Evolutionary conservation across 2,797 vertebrate species (phyloP), one percentile per base, ranked within the genome.

Genomic region (Sternotherus odoratus): DNA sequence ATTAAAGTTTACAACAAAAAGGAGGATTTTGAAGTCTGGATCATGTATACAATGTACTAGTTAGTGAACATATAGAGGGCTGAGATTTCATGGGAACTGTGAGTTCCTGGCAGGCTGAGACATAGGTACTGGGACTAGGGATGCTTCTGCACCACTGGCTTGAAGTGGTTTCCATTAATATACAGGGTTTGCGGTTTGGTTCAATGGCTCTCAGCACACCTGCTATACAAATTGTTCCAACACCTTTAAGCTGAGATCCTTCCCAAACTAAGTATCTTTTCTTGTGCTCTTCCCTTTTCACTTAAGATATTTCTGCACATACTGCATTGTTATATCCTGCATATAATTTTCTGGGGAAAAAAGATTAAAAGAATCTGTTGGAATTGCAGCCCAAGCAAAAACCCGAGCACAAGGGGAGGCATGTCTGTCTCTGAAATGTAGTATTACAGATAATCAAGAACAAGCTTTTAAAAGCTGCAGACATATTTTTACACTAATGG

Each of bases 231-330:
- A 60, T 60, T 60, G 57, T 33, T 60, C 28, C 30, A 60, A 4
- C 15, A 8, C 30, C 30, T 30, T 30, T 30, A 15, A 12, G 30
- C 66, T 23, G 60, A 75, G 3, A 77, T 96, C 86, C 94, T 82
- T 92, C 66, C 36, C 49, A 66, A 83, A 90, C 49, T 43, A 84
- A 88, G 12, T 46, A 49, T 93, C 87, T 85, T 24, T 86, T 69
- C 77, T 81, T 83, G 1, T 26, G 43, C 5, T 86, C 30, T 87
- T 94, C 88, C 81, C 19, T 46, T 94, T 89, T 80, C 75, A 4
- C 46, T 94, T 57, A 16, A 79, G 21, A 90, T 94, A 66, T 15
- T 94, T 94, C 82, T 95, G 51, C 77, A 96, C 8, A 11, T 72
- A 77, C 57, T 17, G 9, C 23, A 12, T 53, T 39, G 16, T 51